Conservation (phyloP, 2,113 vertebrate genomes). For the Eidolon helvum region DNA sequence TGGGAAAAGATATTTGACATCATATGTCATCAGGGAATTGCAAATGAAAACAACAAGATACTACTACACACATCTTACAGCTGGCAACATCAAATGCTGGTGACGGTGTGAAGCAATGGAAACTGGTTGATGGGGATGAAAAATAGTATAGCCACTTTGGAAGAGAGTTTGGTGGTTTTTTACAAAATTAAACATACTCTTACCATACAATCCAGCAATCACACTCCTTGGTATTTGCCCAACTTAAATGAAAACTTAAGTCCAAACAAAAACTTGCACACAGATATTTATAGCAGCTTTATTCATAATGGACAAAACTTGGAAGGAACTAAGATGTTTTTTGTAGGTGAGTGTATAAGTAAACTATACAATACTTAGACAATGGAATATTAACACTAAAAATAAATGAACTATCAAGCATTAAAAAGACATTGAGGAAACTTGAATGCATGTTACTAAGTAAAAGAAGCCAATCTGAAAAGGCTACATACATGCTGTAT, state of each 20-base stretch:
- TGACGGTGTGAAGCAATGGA: background rate
- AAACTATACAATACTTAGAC: background rate
- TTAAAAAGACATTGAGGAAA: background rate
- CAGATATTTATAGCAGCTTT: background rate
- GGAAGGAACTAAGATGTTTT: background rate
- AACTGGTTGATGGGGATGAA: background rate
- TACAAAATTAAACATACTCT: background rate
- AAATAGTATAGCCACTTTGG: background rate
- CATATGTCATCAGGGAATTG: background rate
- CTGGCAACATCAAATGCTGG: background rate
- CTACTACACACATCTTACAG: background rate
- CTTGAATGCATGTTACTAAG: background rate
- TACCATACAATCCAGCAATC: background rate
- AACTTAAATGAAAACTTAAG: background rate
- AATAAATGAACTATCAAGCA: background rate
- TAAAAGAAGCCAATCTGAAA: background rate
- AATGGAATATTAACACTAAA: background rate
- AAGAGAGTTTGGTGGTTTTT: background rate
- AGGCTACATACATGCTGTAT: background rate
- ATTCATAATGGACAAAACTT: background rate
- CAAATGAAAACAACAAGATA: background rate
- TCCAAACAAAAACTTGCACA: background rate
- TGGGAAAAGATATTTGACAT: background rate
- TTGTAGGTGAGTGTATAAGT: background rate
- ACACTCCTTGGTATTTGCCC: background rate